Evolutionary conservation across 2,113 vertebrate species (phyloP), one percentile per base, ranked within the genome.

Genomic region (Otolemur garnettii): DNA sequence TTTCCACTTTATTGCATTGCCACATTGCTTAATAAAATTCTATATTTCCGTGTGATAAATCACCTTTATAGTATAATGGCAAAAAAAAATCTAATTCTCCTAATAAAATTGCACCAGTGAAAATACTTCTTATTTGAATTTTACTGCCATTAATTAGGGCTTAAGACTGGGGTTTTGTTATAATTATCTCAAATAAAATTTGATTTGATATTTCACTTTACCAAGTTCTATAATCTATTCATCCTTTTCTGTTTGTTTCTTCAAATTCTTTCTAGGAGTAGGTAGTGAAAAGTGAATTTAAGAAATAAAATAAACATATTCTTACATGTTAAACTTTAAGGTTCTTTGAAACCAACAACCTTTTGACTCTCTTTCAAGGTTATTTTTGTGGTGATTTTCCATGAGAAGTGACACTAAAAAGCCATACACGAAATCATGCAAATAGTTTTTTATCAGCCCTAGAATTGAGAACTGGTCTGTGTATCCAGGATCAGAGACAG

Each of bases 341-440:
- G 18, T 91, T 95, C 42, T 94, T 96, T 93, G 88, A 42, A 93
- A 88, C 26, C 30, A 33, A 68, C 14, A 87, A 64, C 8, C 10
- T 92, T 83, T 79, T 91, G 82, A 94, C 74, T 26, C 5, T 82
- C 69, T 96, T 94, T 94, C 66, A 60, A 59, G 17, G 38, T 93
- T 86, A 28, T 94, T 91, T 95, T 94, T 88, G 57, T 95, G 91
- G 81, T 95, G 42, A 78, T 80, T 96, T 97, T 91, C 42, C 94
- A 87, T 60, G 60, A 45, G 30, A 83, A 77, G 50, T 60, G 72
- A 62, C 75, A 80, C 12, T 17, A 11, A 94, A 95, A 93, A 75
- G 53, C 45, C 35, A 64, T 21, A 79, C 78, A 85, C 12, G 64
- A 97, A 91, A 71, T 79, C 62, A 28, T 68, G 59, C 59, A 74